Evolutionary conservation across 2,797 vertebrate species (phyloP), one percentile per base, ranked within the genome.

Genomic region (Manis pentadactyla): DNA sequence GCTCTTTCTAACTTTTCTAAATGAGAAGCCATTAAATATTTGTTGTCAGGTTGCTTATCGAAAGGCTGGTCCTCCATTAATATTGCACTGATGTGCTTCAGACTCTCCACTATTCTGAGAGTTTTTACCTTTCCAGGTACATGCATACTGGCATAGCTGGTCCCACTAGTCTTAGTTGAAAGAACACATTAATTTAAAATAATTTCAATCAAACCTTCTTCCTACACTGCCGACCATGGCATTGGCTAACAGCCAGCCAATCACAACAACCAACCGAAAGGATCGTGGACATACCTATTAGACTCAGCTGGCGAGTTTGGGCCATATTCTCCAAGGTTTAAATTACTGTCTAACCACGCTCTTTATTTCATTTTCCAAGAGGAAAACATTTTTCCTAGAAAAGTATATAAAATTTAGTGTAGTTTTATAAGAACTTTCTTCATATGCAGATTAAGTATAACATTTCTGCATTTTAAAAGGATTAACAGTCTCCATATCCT

Each of bases 121-220:
- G 27, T n/a, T n/a, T 11, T 34, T 34, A 3, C 57, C 6, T 81
- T 61, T 64, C 59, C 15, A 87, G 68, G 15, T 46, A 23, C 61
- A 2, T 0, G 8, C 0, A 1, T 21, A 49, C 25, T 11, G 21
- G 29, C 27, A 21, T 27, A 77, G 4, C 17, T 37, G 2, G 1
- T 42, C 53, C 42, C 17, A n/a, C 7, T 53, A 4, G 4, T 66
- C 42, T 63, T 39, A n/a, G 49, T 15, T 34, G 23, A 53, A 42
- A 66, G 21, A 93, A 85, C 31, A 68, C 46, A 13, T 61, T 71
- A 75, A 29, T 11, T 66, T 19, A 27, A 68, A 25, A 79, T 31
- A 29, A 19, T 75, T 75, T 75, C 19, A 34, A 68, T 61, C n/a
- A 15, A 75, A 53, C 17, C 34, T 61, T n/a, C 42, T 23, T 25